Evolutionary conservation across 2,888 invertebrate species (phyloP).

Genomic region (Caenorhabditis sp.): DNA sequence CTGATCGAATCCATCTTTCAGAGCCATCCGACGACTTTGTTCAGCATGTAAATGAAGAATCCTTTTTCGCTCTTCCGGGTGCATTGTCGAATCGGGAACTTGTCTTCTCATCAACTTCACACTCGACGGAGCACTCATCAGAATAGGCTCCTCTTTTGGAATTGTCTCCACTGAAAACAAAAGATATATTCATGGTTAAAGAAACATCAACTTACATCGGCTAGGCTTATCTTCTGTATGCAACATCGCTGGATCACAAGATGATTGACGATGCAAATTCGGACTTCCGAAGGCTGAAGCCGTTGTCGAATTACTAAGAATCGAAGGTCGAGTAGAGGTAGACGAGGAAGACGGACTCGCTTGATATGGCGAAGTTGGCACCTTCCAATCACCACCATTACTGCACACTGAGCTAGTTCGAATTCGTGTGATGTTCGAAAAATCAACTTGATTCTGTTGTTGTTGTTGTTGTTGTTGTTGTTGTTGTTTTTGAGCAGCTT

Average conservation of each 20-base stretch:
- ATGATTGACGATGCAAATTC: neutral
- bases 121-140: constrained; percentile 49
- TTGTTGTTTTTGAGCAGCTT: neutral
- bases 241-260: neutral
- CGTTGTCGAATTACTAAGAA: neutral
- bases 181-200: neutral
- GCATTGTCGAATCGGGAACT: constrained; percentile 66
- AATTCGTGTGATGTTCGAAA: neutral
- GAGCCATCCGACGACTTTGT: constrained; percentile 67
- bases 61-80: constrained; percentile 69
- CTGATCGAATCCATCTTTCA: constrained; percentile 71
- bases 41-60: constrained; percentile 70
- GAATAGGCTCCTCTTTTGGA: constrained; percentile 32
- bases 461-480: constrained; percentile 4
- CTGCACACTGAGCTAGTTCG: neutral
- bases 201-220: neutral
- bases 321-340: neutral
- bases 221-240: neutral
- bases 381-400: neutral
- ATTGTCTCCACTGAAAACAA: neutral
- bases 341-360: too few species aligned
- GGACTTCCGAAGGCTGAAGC: neutral
- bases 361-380: neutral
- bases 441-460: neutral
- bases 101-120: constrained; percentile 42